These are phyloP conservation scores for Eriosoma lanigerum DNA, from an alignment of 1,140 invertebrate species.

Conservation along the genomic window DNA sequence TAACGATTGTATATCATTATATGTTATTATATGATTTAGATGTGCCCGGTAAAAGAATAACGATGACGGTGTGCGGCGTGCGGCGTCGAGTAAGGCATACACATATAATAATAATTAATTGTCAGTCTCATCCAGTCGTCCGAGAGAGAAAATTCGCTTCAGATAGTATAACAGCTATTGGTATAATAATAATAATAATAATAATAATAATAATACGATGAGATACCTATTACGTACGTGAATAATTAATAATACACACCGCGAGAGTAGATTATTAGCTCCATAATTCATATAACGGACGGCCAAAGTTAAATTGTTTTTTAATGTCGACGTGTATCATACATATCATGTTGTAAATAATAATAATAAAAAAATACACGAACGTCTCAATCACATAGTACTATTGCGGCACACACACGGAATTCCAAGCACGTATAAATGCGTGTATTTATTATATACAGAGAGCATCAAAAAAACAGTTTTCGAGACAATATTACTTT, in stretches of 20 bases:
- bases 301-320: slow-evolving; percentile 16
- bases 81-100: no score
- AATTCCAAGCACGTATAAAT: background rate
- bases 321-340: background rate
- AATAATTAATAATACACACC: no score
- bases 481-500: background rate
- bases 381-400: slow-evolving; percentile 21
- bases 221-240: no score
- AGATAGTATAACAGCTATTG: no score
- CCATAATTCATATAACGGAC: slow-evolving; percentile 5
- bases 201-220: no score
- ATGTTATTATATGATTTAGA: no score
- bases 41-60: background rate
- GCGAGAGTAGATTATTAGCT: background rate
- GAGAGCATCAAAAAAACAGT: background rate
- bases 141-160: slow-evolving; percentile 15
- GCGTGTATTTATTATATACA: background rate
- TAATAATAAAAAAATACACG: background rate
- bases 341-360: background rate
- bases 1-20: background rate
- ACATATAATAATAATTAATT: background rate
- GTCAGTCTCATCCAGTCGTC: background rate
- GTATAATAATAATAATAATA: no score
- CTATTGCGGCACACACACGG: background rate
- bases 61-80: background rate